Conservation (phyloP, 2,888 invertebrate genomes). For the Lomographa bimaculata region DNA sequence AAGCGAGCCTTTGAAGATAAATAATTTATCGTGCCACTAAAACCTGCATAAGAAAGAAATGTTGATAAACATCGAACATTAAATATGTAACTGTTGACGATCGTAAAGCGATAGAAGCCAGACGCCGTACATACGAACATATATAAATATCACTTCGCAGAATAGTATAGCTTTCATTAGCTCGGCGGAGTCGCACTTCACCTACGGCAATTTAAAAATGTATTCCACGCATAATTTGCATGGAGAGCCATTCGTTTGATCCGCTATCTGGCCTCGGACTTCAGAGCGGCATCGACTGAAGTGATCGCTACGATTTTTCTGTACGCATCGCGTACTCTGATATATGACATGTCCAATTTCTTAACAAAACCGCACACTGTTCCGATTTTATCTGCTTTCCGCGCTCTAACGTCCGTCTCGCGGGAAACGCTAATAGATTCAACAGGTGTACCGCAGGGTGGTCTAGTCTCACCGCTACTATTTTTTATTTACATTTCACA, state of each 20-base stretch:
- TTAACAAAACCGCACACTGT: conserved; percentile 46
- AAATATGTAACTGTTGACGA: conserved; percentile 83
- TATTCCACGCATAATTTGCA: conserved; percentile 70
- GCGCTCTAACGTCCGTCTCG: conserved; percentile 46
- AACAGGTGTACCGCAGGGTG: conserved; percentile 79
- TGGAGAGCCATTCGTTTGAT: conserved; percentile 61
- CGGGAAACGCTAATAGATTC: conserved; percentile 67
- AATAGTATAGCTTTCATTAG: conserved; percentile 47
- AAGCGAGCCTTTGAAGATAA: conserved; percentile 80
- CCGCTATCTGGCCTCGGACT: conserved; percentile 48
- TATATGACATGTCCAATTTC: conserved; percentile 55
- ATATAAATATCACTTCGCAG: conserved; percentile 59
- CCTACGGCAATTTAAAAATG: conserved; percentile 63
- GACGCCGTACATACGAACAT: conserved; percentile 63
- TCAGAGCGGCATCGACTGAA: conserved; percentile 48
- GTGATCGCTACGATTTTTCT: conserved; percentile 67
- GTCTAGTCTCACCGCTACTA: conserved; percentile 61
- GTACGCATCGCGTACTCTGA: conserved; percentile 69
- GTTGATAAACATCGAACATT: conserved; percentile 83
- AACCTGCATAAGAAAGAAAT: conserved; percentile 82
- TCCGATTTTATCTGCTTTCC: conserved; percentile 62
- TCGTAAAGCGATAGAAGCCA: conserved; percentile 78
- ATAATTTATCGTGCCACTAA: conserved; percentile 80
- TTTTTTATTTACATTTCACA: conserved; percentile 77
- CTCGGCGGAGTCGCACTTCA: conserved; percentile 58